Evolutionary conservation across 2,888 invertebrate genomes (phyloP).

Genomic region (Blera fallax): DNA sequence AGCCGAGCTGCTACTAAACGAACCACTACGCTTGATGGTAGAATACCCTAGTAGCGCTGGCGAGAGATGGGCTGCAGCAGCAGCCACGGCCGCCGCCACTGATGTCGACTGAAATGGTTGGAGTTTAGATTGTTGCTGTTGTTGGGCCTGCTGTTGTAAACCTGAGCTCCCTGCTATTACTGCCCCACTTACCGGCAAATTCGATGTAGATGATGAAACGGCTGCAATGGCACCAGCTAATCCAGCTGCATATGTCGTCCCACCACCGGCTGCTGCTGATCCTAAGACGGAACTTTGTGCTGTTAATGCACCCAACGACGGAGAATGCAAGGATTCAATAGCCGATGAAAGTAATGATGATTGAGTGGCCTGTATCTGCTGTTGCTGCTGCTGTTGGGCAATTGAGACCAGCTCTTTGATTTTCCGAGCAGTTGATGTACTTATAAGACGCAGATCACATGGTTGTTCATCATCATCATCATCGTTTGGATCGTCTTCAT

Average conservation of each 20-base stretch:
- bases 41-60: conserved; percentile 52
- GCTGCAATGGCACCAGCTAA: conserved; percentile 68
- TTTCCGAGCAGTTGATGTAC: conserved; percentile 74
- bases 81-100: conserved; percentile 37
- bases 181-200: conserved; percentile 68
- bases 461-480: conserved; percentile 78
- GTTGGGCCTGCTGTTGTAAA: conserved; percentile 31
- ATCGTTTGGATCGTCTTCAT: conserved; percentile 73
- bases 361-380: conserved; percentile 36
- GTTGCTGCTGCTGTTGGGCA: conserved; percentile 75
- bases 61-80: conserved; percentile 31
- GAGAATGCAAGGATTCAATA: conserved; percentile 66
- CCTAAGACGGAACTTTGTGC: conserved; percentile 66
- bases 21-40: conserved; percentile 56
- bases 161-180: conserved; percentile 61
- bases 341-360: conserved; percentile 42
- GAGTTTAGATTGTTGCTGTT: conserved; percentile 34
- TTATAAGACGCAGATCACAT: conserved; percentile 79
- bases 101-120: conserved; percentile 68
- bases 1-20: conserved; percentile 59
- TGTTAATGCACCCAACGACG: conserved; percentile 63
- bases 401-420: conserved; percentile 78
- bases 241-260: conserved; percentile 54
- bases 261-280: conserved; percentile 61
- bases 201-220: conserved; percentile 70